Evolutionary conservation across 2,888 invertebrate genomes (phyloP).

Genomic region (Parascotia fuliginaria): DNA sequence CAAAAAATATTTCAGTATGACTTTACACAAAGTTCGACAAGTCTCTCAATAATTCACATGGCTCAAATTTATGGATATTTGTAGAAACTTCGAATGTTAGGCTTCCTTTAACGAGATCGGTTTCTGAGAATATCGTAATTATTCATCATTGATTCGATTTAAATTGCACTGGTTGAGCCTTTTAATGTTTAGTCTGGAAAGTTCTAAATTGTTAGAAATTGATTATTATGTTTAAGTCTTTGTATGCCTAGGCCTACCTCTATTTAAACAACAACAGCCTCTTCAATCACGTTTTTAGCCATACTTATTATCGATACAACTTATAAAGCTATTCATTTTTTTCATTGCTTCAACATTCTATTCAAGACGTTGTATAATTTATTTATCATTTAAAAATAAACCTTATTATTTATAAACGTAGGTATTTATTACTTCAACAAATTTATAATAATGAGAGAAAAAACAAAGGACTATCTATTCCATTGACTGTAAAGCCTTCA

Average conservation of each 20-base stretch:
- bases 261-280: too few species aligned
- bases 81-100: slow-evolving; percentile 28
- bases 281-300: too few species aligned
- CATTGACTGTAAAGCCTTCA: not conserved
- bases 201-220: not conserved
- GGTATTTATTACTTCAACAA: too few species aligned
- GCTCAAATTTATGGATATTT: slow-evolving; percentile 27
- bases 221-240: too few species aligned
- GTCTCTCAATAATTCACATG: slow-evolving; percentile 27
- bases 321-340: too few species aligned
- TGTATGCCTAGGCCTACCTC: too few species aligned
- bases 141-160: slow-evolving; percentile 34
- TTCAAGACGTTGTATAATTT: too few species aligned
- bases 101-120: slow-evolving; percentile 21
- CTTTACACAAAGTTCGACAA: slow-evolving; percentile 10
- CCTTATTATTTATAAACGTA: too few species aligned
- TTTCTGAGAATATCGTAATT: slow-evolving; percentile 27
- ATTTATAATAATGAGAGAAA: too few species aligned
- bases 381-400: too few species aligned
- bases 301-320: too few species aligned
- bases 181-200: not conserved
- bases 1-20: slow-evolving; percentile 13
- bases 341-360: too few species aligned
- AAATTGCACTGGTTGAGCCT: not conserved
- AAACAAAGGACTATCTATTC: not conserved